A percentile compares a stretch with the other conserved stretches of the same genome.
Conservation (phyloP, 2,797 vertebrate species). For the Rhynchonycteris naso region DNA sequence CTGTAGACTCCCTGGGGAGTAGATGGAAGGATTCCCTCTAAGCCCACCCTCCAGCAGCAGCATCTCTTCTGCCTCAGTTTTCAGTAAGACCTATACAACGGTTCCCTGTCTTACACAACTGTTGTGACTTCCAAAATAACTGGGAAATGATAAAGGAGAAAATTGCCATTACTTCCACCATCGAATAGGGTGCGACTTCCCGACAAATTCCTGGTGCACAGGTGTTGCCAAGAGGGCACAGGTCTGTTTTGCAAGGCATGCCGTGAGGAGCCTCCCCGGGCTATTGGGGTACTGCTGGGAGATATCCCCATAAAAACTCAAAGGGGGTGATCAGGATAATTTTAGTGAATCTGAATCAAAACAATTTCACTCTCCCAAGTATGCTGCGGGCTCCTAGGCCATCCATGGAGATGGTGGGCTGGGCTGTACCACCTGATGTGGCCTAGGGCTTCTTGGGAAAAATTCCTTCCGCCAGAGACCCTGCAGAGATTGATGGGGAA, state of each 20-base stretch:
- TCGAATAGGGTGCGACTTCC: background rate
- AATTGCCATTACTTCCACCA: background rate
- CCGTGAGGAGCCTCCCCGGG: background rate
- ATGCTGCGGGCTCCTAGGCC: background rate
- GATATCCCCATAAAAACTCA: background rate
- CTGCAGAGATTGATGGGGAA: background rate
- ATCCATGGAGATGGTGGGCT: background rate
- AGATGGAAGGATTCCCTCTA: background rate
- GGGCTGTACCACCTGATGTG: rapidly evolving
- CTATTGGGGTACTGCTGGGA: background rate
- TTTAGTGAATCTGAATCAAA: background rate
- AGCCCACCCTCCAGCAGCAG: background rate
- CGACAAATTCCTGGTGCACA: background rate
- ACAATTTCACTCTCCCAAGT: background rate
- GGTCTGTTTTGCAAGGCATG: background rate
- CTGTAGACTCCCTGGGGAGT: background rate
- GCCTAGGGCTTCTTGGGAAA: background rate
- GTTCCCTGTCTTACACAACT: background rate
- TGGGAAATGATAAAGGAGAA: background rate
- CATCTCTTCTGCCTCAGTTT: constrained; percentile 20
- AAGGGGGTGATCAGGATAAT: background rate
- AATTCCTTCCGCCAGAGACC: background rate
- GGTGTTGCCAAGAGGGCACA: too few species aligned
- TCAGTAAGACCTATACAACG: background rate
- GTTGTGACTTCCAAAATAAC: background rate